Conservation (phyloP, 1,140 invertebrate genomes). For the Planococcus citri region DNA sequence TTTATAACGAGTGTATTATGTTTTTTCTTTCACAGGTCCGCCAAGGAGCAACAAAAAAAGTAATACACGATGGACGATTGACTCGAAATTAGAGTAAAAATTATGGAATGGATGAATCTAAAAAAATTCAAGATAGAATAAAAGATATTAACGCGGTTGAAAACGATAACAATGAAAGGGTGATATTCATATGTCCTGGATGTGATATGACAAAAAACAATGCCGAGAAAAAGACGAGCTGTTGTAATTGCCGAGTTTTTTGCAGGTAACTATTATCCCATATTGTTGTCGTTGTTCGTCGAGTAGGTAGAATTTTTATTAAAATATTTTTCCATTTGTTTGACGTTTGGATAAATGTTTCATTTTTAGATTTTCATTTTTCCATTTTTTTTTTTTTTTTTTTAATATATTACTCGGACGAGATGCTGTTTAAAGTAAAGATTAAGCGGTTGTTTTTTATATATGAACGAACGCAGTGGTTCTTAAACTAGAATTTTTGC, state of each 20-base stretch:
- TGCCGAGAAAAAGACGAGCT: neutral
- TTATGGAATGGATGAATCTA: conserved; percentile 16
- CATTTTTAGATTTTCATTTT: too few species aligned
- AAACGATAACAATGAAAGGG: neutral
- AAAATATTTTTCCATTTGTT: neutral
- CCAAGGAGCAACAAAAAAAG: neutral
- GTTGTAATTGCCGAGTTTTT: conserved; percentile 9
- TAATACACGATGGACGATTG: neutral
- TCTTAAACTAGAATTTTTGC: too few species aligned
- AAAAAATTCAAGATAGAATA: conserved; percentile 15
- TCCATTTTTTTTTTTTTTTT: too few species aligned
- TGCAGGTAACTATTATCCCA: too few species aligned
- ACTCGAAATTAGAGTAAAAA: neutral
- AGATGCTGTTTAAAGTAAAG: too few species aligned
- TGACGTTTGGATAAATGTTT: neutral
- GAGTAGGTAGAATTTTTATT: neutral
- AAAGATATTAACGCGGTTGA: neutral
- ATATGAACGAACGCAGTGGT: too few species aligned
- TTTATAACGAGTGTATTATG: too few species aligned
- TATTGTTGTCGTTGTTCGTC: neutral
- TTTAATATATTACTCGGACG: too few species aligned
- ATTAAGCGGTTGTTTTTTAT: too few species aligned
- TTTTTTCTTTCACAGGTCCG: conserved; percentile 1
- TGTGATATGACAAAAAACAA: neutral
- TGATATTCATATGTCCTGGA: conserved; percentile 12